Evolutionary conservation across 2,113 vertebrate species (phyloP).

Genomic region (Leptocoma aspasia): DNA sequence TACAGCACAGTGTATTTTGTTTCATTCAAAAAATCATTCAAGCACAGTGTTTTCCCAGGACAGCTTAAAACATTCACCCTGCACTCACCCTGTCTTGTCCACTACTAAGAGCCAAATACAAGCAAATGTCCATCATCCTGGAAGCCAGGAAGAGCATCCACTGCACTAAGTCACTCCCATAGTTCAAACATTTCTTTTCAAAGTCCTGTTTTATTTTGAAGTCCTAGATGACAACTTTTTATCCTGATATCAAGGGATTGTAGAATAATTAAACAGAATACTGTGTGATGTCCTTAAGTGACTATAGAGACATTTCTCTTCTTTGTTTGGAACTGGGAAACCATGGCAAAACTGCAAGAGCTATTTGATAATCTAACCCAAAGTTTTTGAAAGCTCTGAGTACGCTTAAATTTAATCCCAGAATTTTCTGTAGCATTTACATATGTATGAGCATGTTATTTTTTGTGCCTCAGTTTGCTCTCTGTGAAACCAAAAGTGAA

Average conservation of each 20-base stretch:
- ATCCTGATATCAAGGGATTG: neutral
- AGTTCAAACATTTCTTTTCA: neutral
- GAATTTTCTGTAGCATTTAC: neutral
- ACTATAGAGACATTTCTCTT: neutral
- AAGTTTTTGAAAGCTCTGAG: neutral
- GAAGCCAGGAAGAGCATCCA: neutral
- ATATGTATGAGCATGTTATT: no score
- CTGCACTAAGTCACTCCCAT: accelerated
- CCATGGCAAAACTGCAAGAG: neutral
- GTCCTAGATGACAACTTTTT: neutral
- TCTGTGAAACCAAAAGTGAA: neutral
- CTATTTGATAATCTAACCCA: neutral
- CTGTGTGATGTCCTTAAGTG: neutral
- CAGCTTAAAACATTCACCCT: neutral
- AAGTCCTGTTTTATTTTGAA: neutral
- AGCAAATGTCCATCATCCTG: neutral
- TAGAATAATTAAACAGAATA: neutral
- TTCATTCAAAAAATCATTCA: neutral
- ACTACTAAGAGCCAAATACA: neutral
- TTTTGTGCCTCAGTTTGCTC: neutral
- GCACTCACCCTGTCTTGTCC: neutral
- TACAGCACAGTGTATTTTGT: neutral
- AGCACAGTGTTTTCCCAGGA: neutral
- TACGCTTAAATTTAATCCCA: neutral
- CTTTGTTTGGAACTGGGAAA: neutral